A percentile compares a stretch with the other conserved stretches of the same genome.
Conservation (phyloP, 1,140 invertebrate genomes). For the Thrips palmi region DNA sequence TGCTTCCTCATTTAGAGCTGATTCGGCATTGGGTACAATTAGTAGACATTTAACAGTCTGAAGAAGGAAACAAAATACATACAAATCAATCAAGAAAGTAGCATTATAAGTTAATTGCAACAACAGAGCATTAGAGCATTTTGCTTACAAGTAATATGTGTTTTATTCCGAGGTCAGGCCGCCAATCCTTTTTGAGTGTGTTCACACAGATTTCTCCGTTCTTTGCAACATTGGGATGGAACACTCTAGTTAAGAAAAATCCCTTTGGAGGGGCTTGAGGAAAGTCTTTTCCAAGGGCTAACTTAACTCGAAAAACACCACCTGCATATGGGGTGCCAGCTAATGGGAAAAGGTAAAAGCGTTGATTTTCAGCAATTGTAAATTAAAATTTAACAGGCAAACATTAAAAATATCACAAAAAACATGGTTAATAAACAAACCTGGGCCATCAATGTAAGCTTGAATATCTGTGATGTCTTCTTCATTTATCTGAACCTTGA, state of each 20-base stretch:
- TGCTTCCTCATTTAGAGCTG: conserved; percentile 84
- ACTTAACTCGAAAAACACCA: conserved; percentile 74
- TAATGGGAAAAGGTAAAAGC: conserved; percentile 21
- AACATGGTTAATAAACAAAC: conserved; percentile 25
- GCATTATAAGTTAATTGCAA: background rate
- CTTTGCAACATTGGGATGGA: conserved; percentile 89
- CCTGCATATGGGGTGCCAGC: conserved; percentile 71
- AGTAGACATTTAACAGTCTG: conserved; percentile 81
- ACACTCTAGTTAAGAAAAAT: conserved; percentile 91
- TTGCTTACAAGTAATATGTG: conserved; percentile 72
- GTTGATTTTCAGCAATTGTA: background rate
- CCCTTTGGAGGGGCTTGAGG: conserved; percentile 85
- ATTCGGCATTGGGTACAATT: conserved; percentile 88
- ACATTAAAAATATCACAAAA: background rate
- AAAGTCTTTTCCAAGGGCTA: conserved; percentile 83
- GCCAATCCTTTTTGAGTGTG: conserved; percentile 94
- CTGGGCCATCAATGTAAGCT: conserved; percentile 74
- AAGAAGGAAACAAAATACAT: conserved; percentile 19
- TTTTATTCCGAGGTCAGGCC: conserved; percentile 86
- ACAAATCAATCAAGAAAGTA: background rate
- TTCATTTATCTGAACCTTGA: conserved; percentile 71
- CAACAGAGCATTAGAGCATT: background rate
- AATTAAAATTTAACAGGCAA: background rate
- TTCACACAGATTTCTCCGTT: conserved; percentile 96
- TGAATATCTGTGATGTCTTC: conserved; percentile 86